Conservation (phyloP, 2,888 invertebrate genomes). For the Epiblema foenella region DNA sequence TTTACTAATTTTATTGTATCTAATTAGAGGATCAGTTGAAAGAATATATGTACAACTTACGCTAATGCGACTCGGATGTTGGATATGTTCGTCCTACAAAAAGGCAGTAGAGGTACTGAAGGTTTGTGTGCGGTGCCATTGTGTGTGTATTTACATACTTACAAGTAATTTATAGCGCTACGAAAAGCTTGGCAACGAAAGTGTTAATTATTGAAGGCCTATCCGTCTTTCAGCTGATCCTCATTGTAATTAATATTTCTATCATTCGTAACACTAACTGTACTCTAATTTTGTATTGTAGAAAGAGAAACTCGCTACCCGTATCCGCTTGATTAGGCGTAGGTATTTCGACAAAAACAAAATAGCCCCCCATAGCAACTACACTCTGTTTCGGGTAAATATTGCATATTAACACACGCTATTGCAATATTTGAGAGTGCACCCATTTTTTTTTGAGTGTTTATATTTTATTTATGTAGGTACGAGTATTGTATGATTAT, state of each 20-base stretch:
- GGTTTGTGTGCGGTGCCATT: not conserved
- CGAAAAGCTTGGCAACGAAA: too few species aligned
- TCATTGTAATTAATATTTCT: constrained; percentile 41
- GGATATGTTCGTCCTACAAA: not conserved
- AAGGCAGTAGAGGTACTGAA: too few species aligned
- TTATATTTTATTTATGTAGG: constrained; percentile 39
- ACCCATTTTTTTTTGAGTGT: constrained; percentile 37
- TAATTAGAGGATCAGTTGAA: constrained; percentile 21
- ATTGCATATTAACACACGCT: constrained; percentile 57
- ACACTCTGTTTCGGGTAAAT: constrained; percentile 77
- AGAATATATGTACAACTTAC: not conserved
- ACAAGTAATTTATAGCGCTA: not conserved
- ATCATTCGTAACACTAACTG: constrained; percentile 45
- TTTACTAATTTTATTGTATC: constrained; percentile 38
- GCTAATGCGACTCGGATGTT: not conserved
- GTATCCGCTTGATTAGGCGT: constrained; percentile 82
- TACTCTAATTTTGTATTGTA: constrained; percentile 71
- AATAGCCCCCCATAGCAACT: constrained; percentile 68
- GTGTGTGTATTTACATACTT: too few species aligned
- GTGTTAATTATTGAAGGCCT: not conserved
- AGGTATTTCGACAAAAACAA: constrained; percentile 83
- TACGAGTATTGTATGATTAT: constrained; percentile 38
- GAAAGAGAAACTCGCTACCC: constrained; percentile 78
- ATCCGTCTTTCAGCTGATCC: constrained; percentile 17
- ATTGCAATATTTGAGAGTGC: constrained; percentile 48